Evolutionary conservation across 2,797 vertebrate genomes (phyloP), one percentile per base, ranked within the genome.

Genomic region (Acrocephalus scirpaceus): DNA sequence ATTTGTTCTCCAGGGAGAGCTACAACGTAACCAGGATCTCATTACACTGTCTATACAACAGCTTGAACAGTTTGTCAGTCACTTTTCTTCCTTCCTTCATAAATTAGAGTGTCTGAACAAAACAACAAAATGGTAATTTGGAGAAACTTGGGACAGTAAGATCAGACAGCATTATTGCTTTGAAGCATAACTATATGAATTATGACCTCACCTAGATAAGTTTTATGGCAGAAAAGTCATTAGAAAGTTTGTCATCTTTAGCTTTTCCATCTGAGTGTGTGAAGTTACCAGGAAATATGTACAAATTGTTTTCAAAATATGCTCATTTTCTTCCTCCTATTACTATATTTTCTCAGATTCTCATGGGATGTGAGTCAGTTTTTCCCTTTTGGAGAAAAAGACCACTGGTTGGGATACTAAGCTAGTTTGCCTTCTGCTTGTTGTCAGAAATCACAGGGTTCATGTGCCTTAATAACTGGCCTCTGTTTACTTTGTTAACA

Each of bases 211-310:
- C 19, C 20, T 85, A 93, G 54, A 21, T 92, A 97, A 80, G 53
- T 84, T 97, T 97, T 97, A 94, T 51, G 87, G 60, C 77, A 96
- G 85, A 92, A 94, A 93, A 57, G 62, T 90, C 56, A 94, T 95
- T 95, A 95, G 42, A 40, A 95, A 82, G 23, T 96, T 96, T 91
- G 88, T 89, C 27, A 16, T 72, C 77, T 88, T 20, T 57, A 78
- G 44, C 32, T 95, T 92, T 93, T 93, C 73, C 81, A 89, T 16
- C 19, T 56, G 53, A 19, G 6, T 78, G 29, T 91, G 29, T 45
- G 30, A 91, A 66, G 16, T 44, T 71, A 45, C 44, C 53, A 72
- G 72, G 71, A 93, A 97, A 92, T 71, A 53, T 3, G 13, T 71
- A 64, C 50, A 86, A 92, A 94, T 84, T 29, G 6, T 82, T 88